phyloP scores from a whole-genome alignment of 2,113 vertebrate genomes.

The Corythornis cristatus region DNA sequence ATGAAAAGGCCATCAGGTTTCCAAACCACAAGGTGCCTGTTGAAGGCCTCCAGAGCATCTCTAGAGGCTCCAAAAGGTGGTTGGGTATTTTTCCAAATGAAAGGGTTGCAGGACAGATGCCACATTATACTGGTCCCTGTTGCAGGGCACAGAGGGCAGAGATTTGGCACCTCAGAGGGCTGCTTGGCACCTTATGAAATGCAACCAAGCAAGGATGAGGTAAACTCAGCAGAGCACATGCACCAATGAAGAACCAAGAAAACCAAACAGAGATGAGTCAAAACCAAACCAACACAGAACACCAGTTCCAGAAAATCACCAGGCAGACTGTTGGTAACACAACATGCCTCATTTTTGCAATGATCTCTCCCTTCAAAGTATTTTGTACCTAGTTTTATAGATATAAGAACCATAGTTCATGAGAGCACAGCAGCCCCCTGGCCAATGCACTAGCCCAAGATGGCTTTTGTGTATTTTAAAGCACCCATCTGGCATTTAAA shows the following conservation, averaged over 20 bases:
- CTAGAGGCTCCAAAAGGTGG: neutral
- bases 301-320: neutral
- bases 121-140: fast-evolving
- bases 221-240: neutral
- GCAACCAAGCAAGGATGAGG: neutral
- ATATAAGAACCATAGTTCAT: neutral
- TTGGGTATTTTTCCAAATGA: too few relatives aligned
- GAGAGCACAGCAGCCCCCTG: neutral
- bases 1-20: neutral
- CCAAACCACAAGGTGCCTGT: neutral
- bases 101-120: neutral
- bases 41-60: neutral
- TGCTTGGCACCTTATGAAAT: neutral
- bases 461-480: neutral
- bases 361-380: neutral
- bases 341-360: neutral
- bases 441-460: neutral
- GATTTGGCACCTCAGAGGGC: neutral
- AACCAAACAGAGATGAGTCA: neutral
- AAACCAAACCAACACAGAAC: neutral
- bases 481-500: neutral
- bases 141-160: neutral
- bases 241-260: neutral
- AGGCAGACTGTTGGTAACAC: neutral
- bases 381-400: neutral